phyloP scores from a whole-genome alignment of 2,888 invertebrate genomes.

The Andrena trimmerana region DNA sequence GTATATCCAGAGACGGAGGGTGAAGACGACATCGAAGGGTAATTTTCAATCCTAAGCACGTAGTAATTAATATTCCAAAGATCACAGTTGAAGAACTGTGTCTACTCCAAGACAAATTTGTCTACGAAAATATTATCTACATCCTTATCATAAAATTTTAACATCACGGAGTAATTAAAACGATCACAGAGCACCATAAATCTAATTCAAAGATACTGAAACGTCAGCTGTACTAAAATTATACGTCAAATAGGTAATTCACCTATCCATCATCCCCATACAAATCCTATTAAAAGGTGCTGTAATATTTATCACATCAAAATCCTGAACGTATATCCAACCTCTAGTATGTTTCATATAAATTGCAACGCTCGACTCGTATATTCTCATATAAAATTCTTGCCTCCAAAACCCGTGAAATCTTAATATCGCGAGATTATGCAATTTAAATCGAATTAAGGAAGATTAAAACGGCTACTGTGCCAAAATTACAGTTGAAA shows the following conservation, averaged over 20 bases:
- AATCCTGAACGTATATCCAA: background rate
- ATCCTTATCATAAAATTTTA: no score
- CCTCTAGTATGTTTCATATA: background rate
- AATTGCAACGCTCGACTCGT: background rate
- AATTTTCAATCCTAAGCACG: constrained; percentile 44
- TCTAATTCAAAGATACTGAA: background rate
- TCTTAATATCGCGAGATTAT: background rate
- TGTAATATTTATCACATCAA: background rate
- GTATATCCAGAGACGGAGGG: constrained; percentile 86
- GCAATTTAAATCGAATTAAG: background rate
- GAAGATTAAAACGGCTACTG: background rate
- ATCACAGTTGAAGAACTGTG: background rate
- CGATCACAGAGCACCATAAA: background rate
- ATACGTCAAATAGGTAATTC: background rate
- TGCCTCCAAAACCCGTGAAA: background rate
- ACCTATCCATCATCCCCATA: background rate
- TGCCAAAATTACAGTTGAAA: background rate
- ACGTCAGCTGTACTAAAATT: background rate
- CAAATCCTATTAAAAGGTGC: background rate
- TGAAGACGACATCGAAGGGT: constrained; percentile 91
- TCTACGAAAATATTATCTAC: no score
- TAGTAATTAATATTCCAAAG: background rate
- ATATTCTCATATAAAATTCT: background rate
- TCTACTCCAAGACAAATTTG: no score
- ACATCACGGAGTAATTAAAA: no score